Evolutionary conservation across 2,888 invertebrate species (phyloP).

Genomic region (Yponomeuta cagnagella): DNA sequence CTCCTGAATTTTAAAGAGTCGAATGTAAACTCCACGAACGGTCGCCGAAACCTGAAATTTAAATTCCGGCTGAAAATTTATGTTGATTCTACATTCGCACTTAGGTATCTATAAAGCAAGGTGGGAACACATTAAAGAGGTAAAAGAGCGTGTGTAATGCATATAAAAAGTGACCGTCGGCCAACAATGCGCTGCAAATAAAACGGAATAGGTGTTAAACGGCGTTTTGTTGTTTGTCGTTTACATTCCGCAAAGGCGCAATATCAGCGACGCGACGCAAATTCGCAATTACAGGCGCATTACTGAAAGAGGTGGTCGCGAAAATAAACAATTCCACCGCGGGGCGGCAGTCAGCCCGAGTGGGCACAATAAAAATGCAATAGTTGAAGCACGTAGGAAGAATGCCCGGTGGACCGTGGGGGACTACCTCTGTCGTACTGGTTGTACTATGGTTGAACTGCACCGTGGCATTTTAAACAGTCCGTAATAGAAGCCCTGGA

Average conservation of each 20-base stretch:
- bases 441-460: constrained; percentile 9
- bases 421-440: neutral
- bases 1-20: constrained; percentile 47
- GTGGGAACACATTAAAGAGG: neutral
- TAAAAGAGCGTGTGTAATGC: constrained; percentile 1
- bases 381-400: constrained; percentile 25
- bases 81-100: neutral
- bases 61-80: constrained; percentile 1
- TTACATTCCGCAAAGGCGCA: constrained; percentile 10
- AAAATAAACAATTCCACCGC: constrained; percentile 12
- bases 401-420: constrained; percentile 25
- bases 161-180: constrained; percentile 1
- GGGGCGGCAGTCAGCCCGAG: constrained; percentile 37
- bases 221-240: neutral
- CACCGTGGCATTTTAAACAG: constrained; percentile 56
- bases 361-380: constrained; percentile 40
- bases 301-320: constrained; percentile 15
- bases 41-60: neutral
- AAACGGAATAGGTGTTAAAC: constrained; percentile 7
- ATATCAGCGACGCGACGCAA: constrained; percentile 8
- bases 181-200: constrained; percentile 3
- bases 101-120: neutral
- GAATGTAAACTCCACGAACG: neutral
- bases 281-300: constrained; percentile 16
- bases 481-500: constrained; percentile 51